These are phyloP conservation scores for Eristalis tenax DNA, from an alignment of 2,888 invertebrate genomes.

Conservation along the genomic window DNA sequence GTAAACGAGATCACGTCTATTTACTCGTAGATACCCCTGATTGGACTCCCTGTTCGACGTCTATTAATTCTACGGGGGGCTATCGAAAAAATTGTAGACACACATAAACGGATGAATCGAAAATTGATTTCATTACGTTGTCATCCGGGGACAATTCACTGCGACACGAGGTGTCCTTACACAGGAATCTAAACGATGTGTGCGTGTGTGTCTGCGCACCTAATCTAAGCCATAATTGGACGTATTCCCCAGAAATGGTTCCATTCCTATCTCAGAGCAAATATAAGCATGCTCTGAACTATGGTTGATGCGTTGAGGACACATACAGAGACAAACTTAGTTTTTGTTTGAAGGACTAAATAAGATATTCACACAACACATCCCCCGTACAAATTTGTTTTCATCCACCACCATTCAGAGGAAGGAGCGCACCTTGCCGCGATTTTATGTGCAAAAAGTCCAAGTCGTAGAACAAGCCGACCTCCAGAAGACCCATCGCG, in stretches of 20 bases:
- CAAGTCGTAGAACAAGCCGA: constrained; percentile 34
- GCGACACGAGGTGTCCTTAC: neutral
- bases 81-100: constrained; percentile 20
- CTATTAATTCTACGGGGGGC: neutral
- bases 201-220: constrained; percentile 2
- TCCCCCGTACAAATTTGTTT: constrained; percentile 54
- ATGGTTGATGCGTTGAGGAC: neutral
- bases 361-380: constrained; percentile 66
- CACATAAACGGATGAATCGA: constrained; percentile 13
- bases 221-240: neutral
- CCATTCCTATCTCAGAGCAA: neutral
- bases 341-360: constrained; percentile 53
- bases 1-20: too few relatives aligned
- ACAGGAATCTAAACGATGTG: neutral
- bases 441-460: constrained; percentile 13
- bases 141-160: constrained; percentile 14
- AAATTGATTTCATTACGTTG: constrained; percentile 56
- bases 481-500: constrained; percentile 28
- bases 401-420: constrained; percentile 27
- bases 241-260: neutral
- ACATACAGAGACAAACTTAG: neutral
- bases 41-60: constrained; percentile 18
- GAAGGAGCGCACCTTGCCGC: neutral
- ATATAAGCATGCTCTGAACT: neutral
- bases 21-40: neutral